Conservation (phyloP, 2,797 vertebrate species). For the Paramormyrops hopkinsi region DNA sequence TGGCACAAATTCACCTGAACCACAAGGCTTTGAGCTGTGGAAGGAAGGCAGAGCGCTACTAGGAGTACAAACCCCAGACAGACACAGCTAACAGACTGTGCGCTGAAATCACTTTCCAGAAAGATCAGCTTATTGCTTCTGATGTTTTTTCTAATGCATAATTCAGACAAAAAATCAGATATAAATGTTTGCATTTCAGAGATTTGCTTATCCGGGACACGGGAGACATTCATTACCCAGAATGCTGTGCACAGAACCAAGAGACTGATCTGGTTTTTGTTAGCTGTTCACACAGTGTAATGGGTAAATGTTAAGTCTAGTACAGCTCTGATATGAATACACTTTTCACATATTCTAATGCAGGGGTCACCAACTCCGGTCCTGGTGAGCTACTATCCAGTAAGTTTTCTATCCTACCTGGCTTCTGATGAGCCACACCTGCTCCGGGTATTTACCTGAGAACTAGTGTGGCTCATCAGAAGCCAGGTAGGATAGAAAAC, state of each 20-base stretch:
- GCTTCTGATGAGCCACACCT: too few relatives aligned
- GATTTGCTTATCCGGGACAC: background rate
- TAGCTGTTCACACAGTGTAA: background rate
- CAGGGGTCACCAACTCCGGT: too few relatives aligned
- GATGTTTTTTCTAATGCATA: background rate
- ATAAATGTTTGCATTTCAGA: background rate
- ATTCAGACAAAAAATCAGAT: background rate
- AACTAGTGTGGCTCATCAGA: too few relatives aligned
- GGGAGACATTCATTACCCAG: background rate
- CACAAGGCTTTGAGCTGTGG: background rate
- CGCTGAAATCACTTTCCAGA: background rate
- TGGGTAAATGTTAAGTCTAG: background rate
- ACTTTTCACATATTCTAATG: background rate
- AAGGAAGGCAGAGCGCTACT: background rate
- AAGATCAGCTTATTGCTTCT: background rate
- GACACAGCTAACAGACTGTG: background rate
- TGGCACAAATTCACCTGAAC: background rate
- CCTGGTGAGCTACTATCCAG: too few relatives aligned
- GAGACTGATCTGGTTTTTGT: background rate
- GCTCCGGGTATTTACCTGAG: too few relatives aligned
- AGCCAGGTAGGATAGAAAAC: too few relatives aligned
- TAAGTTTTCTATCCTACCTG: too few relatives aligned
- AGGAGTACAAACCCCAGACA: background rate
- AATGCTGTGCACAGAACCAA: background rate
- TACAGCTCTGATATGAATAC: background rate